Evolutionary conservation across 2,113 vertebrate species (phyloP).

Genomic region (Phasianus colchicus): DNA sequence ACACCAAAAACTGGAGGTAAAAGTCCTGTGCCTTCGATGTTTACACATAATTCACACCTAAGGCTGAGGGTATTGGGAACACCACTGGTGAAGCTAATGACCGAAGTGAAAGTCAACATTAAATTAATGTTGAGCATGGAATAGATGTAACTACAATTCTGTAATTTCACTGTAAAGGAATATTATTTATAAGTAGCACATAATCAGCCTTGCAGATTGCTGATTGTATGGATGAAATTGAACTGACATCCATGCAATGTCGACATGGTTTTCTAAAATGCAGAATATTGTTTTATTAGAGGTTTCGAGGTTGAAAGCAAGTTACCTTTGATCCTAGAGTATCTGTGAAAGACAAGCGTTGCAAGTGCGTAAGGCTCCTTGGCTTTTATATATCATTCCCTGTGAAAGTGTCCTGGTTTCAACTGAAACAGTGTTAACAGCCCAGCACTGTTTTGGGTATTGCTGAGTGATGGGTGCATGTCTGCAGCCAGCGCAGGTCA

Average conservation of each 20-base stretch:
- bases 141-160: background rate
- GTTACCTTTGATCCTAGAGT: background rate
- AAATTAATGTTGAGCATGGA: background rate
- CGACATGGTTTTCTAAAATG: background rate
- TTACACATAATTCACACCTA: background rate
- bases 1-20: constrained; percentile 99
- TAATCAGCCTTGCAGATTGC: background rate
- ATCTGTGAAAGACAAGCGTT: background rate
- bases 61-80: background rate
- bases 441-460: too few species aligned
- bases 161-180: background rate
- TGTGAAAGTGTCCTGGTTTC: background rate
- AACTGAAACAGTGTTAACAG: background rate
- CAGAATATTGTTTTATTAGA: background rate
- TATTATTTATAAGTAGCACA: background rate
- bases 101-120: background rate
- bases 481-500: too few species aligned
- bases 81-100: background rate
- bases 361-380: background rate
- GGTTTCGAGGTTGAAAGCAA: background rate
- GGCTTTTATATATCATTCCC: background rate
- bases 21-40: background rate
- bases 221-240: background rate
- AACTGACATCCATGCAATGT: background rate
- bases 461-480: background rate